Evolutionary conservation across 1,140 invertebrate genomes (phyloP).

Genomic region (Brachionus paranguensis): DNA sequence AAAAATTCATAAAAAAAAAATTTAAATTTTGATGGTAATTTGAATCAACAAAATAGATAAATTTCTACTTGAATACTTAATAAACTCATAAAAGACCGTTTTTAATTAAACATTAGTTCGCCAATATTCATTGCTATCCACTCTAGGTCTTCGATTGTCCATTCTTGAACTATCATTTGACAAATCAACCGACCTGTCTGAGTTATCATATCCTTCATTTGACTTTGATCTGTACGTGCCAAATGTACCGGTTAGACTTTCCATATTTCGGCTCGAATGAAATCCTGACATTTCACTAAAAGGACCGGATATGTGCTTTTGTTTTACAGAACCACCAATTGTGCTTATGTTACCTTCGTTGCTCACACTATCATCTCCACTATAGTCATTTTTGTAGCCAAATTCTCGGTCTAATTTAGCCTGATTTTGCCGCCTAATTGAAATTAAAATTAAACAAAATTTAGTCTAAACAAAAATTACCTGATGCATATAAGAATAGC

Average conservation of each 20-base stretch:
- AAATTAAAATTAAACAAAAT: too few relatives aligned
- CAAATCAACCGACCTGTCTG: neutral
- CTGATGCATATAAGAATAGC: constrained; percentile 17
- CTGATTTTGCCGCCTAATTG: constrained; percentile 1
- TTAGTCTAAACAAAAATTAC: neutral
- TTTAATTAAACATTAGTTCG: constrained; percentile 35
- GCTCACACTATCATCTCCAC: neutral
- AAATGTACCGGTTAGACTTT: constrained; percentile 7
- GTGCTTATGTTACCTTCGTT: constrained; percentile 6
- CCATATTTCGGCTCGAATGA: neutral
- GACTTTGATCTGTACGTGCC: constrained; percentile 22
- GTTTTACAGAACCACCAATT: neutral
- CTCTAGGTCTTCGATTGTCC: neutral
- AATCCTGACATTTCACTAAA: constrained; percentile 14
- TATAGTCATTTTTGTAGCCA: constrained; percentile 21
- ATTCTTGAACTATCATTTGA: neutral
- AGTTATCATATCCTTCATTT: constrained; percentile 3
- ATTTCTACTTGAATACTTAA: constrained; percentile 11
- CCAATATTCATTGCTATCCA: constrained; percentile 27
- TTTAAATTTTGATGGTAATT: neutral
- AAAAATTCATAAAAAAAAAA: neutral
- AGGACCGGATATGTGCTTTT: constrained; percentile 13
- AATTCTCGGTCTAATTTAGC: constrained; percentile 3
- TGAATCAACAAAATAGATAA: neutral
- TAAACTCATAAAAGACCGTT: neutral